Conservation (phyloP, 2,888 invertebrate genomes). For the Bhutanitis thaidina region DNA sequence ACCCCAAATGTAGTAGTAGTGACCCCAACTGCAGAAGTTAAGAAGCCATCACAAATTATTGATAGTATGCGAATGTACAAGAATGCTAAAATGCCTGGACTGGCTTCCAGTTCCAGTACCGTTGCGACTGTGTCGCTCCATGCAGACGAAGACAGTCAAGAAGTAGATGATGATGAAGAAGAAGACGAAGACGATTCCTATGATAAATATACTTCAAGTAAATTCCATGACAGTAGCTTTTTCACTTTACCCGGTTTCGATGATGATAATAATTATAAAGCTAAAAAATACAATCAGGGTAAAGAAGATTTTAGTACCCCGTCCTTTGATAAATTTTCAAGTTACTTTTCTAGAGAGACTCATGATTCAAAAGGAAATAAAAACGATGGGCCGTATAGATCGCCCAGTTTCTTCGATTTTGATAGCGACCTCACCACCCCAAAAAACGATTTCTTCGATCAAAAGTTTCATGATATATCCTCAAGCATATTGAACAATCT, state of each 20-base stretch:
- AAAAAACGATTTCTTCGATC: conserved; percentile 74
- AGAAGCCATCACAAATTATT: conserved; percentile 59
- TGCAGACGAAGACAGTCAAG: conserved; percentile 26
- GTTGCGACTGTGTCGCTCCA: conserved; percentile 34
- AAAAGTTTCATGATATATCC: conserved; percentile 72
- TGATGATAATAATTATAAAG: conserved; percentile 39
- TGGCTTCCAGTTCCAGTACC: conserved; percentile 38
- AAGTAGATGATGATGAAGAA: conserved; percentile 28
- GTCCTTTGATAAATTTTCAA: conserved; percentile 51
- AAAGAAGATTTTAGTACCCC: conserved; percentile 52
- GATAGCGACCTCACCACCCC: conserved; percentile 75
- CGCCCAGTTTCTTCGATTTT: conserved; percentile 60
- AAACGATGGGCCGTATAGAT: conserved; percentile 51
- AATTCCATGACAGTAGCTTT: conserved; percentile 74
- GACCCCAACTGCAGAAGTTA: conserved; percentile 66
- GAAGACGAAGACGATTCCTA: conserved; percentile 53
- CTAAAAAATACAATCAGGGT: conserved; percentile 38
- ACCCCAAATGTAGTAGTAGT: conserved; percentile 52
- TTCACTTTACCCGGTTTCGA: conserved; percentile 71
- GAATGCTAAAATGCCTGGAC: conserved; percentile 53
- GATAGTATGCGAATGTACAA: conserved; percentile 62
- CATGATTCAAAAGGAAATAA: conserved; percentile 43
- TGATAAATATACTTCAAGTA: conserved; percentile 71
- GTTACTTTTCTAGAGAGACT: conserved; percentile 51
- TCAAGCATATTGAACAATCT: conserved; percentile 76